A percentile compares a stretch with the other conserved stretches of the same genome.
These are phyloP conservation scores for Paradoxurus hermaphroditus DNA, from an alignment of 2,113 vertebrate species.

Conservation along the genomic window DNA sequence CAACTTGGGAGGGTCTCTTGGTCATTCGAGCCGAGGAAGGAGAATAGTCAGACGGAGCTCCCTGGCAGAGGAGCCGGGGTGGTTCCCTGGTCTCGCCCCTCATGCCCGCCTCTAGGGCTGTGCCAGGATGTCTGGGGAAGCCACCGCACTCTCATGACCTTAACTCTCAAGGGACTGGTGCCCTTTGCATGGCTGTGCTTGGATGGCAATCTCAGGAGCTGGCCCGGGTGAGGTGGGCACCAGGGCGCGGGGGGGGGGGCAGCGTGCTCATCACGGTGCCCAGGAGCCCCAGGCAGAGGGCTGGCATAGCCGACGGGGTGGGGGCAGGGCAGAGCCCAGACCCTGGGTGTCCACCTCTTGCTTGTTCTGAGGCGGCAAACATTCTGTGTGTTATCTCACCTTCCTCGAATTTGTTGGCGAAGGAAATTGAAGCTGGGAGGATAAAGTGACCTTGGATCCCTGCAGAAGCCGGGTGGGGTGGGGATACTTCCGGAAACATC, in stretches of 20 bases:
- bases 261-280: too few relatives aligned
- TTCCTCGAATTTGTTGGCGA: not conserved
- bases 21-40: not conserved
- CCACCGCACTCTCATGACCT: too few relatives aligned
- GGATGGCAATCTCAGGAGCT: not conserved
- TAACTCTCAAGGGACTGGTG: not conserved
- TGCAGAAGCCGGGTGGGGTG: not conserved
- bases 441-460: not conserved
- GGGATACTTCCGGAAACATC: not conserved
- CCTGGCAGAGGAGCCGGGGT: not conserved
- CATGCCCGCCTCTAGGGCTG: not conserved
- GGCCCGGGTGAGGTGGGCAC: accelerated
- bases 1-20: accelerated
- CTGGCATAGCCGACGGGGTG: not conserved
- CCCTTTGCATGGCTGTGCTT: not conserved
- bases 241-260: accelerated
- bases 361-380: not conserved
- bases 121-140: not conserved
- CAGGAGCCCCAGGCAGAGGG: not conserved
- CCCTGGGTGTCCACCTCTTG: too few relatives aligned
- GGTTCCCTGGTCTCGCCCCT: too few relatives aligned
- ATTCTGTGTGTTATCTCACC: not conserved
- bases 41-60: not conserved
- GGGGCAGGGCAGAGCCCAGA: not conserved
- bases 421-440: not conserved